Percentiles rank a stretch among this genome's conserved stretches.
Evolutionary conservation across 2,113 vertebrate genomes (phyloP).

Genomic region (Uria lomvia): DNA sequence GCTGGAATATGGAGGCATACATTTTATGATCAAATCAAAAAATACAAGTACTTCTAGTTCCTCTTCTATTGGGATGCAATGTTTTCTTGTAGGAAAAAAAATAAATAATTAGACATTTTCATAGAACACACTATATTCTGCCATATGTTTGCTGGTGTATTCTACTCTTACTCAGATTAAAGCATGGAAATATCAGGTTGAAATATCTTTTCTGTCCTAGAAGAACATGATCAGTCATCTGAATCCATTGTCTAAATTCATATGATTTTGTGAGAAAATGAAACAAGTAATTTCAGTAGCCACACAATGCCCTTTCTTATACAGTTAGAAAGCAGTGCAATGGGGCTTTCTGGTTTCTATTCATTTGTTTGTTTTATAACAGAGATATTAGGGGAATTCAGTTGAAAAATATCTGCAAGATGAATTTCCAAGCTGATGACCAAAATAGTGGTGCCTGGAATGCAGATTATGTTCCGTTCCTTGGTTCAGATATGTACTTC

Average conservation of each 20-base stretch:
- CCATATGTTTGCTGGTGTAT: not conserved
- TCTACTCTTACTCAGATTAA: not conserved
- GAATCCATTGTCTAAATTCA: not conserved
- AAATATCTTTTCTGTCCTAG: not conserved
- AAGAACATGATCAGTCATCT: not conserved
- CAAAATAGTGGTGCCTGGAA: not conserved
- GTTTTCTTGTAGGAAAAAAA: not conserved
- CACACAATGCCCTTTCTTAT: not conserved
- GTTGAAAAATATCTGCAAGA: not conserved
- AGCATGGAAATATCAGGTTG: not conserved
- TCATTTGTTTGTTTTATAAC: not conserved
- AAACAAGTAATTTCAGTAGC: not conserved
- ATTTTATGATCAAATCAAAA: constrained; percentile 1
- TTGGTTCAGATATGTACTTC: not conserved
- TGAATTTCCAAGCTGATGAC: not conserved
- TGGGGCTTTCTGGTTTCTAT: not conserved
- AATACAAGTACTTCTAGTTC: not conserved
- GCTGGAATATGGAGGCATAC: not conserved
- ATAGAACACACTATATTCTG: not conserved
- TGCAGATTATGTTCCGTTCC: not conserved
- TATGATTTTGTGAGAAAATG: not conserved
- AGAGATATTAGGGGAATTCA: not conserved
- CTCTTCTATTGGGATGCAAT: not conserved
- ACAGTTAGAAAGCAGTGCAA: not conserved
- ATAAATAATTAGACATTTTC: not conserved